Base-by-base conservation (phyloP, 1,140 invertebrate genomes). In the Hormaphis cornu region DNA sequence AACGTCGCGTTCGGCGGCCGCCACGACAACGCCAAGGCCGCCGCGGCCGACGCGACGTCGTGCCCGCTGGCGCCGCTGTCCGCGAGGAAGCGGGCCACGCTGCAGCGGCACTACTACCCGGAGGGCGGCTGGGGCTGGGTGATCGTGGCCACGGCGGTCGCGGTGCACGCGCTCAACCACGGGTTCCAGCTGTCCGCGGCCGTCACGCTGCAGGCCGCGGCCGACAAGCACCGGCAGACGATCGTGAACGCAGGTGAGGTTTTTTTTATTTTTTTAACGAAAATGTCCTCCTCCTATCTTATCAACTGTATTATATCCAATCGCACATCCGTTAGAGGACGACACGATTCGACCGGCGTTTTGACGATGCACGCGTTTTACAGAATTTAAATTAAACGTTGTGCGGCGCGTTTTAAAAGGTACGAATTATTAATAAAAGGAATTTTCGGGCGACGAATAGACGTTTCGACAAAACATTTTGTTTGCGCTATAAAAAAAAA, bases 91-190 rank as follows among this genome's bases (percentile, higher is more conserved):
- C 75, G 76, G 48, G 75, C 76, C 28, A 80, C 78, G 28, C 70
- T 83, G 9, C 77, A 77, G 10, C 75, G 81, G 72, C 82, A 86
- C 70, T 84, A 83, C 75, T 85, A 84, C 73, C 83, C 83, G 0
- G 84, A 85, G 72, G 84, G 83, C 14, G 83, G 83, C 4, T 86
- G 85, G 85, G 85, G 85, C 16, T 86, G 82, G 79, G 80, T 85
- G 33, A 78, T 86, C 30, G 77, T 82, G 24, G 79, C 77, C 9
- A 83, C 82, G 33, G 82, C 82, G 14, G 75, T 81, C 7, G 58
- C 82, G n/a, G 81, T 83, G 6, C 80, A 82, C 54, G 74, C 80
- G 40, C 75, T 82, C 40, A 77, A 77, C 44, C 77, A 81, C 58
- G 81, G 81, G 18, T 71, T 82, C n/a, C 81, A 82, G 50, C 73